These are phyloP conservation scores for Eupithecia exiguata DNA, from an alignment of 2,888 invertebrate species.

Conservation along the genomic window DNA sequence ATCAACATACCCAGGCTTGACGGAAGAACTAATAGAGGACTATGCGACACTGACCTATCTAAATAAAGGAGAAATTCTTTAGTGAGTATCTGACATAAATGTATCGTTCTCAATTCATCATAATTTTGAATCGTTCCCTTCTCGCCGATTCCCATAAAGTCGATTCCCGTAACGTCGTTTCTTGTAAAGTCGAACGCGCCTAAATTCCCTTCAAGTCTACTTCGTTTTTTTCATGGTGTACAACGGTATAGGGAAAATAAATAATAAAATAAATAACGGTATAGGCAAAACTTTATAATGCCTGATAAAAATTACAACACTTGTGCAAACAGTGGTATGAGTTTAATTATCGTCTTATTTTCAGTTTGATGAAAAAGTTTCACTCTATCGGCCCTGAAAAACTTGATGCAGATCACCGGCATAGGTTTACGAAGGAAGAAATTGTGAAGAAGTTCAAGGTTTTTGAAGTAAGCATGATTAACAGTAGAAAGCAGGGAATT, in stretches of 20 bases:
- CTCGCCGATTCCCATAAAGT: too few relatives aligned
- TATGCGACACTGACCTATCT: conserved; percentile 85
- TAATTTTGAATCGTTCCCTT: neutral
- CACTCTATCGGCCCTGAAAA: conserved; percentile 75
- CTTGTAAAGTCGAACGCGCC: too few relatives aligned
- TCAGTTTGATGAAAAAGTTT: conserved; percentile 84
- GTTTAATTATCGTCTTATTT: conserved; percentile 40
- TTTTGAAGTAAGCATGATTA: conserved; percentile 78
- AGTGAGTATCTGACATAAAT: conserved; percentile 84
- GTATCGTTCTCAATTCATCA: too few relatives aligned
- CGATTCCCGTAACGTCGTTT: too few relatives aligned
- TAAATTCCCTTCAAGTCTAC: too few relatives aligned
- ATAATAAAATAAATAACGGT: too few relatives aligned
- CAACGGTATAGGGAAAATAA: too few relatives aligned
- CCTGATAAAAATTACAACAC: neutral
- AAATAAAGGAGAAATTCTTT: conserved; percentile 84
- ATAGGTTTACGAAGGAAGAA: conserved; percentile 79
- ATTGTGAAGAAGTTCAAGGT: conserved; percentile 86
- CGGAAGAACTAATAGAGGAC: conserved; percentile 84
- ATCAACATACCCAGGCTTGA: conserved; percentile 74
- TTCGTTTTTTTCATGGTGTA: too few relatives aligned
- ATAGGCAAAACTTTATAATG: neutral
- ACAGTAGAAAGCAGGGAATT: neutral
- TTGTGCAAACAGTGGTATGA: neutral
- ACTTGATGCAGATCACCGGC: conserved; percentile 70